Base-by-base conservation (phyloP, 2,113 vertebrate species). In the Thamnophis sirtalis region DNA sequence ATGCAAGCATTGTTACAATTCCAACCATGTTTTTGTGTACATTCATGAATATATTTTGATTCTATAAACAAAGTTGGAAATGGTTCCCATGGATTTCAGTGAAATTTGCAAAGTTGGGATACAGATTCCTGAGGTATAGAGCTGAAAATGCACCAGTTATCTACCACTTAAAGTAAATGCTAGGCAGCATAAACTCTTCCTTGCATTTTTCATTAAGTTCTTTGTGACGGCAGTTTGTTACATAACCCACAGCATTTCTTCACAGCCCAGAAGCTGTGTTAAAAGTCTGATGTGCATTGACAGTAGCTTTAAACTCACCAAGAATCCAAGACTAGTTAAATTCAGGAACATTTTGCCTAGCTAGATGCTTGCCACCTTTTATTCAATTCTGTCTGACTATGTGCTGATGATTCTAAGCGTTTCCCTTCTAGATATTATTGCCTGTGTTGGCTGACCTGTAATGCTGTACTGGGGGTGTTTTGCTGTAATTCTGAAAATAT, bases 281-380 rank as follows among this genome's bases (percentile, higher is more conserved):
- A 91, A 92, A 73, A 93, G 89, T 92, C 91, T 95, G 92, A 80
- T 95, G 94, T 91, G 93, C 92, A 49, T 94, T 94, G 90, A 51
- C 95, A 55, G 89, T 96, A 94, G 91, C 90, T 88, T 93, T 73
- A 95, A 89, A 95, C 90, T 93, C 96, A 91, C 91, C 92, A 43
- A 91, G 91, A 93, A 22, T 88, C 89, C 89, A 93, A 63, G 92
- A 2, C 86, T 94, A 93, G 68, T 80, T 93, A 50, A 94, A 94
- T 92, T 92, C 93, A 95, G 96, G 93, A 97, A 95, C 50, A 48
- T 91, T 95, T 96, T 96, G 94, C 96, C 91, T 95, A 96, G 96
- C 95, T 96, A 96, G 95, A 94, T 96, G 94, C 93, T 97, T 94
- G 94, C 92, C 91, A 93, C 84, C 94, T 94, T 92, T 87, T 68